Evolutionary conservation across 1,140 invertebrate genomes (phyloP).

Genomic region (Hirudo medicinalis): DNA sequence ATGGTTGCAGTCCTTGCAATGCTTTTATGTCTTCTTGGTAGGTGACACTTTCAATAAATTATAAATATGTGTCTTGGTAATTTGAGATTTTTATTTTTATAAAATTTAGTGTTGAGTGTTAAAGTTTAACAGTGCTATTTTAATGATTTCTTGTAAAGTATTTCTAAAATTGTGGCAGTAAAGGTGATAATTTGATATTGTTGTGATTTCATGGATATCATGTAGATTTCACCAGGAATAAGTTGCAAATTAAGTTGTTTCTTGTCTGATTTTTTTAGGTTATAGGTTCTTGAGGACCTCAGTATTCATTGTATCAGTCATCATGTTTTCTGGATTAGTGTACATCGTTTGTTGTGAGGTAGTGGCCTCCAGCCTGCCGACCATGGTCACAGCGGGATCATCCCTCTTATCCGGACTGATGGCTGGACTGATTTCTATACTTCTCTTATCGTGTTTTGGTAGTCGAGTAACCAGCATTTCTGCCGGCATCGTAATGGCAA

Average conservation of each 20-base stretch:
- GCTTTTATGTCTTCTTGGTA: background rate
- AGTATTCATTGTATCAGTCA: background rate
- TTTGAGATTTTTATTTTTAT: background rate
- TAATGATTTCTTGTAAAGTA: too few relatives aligned
- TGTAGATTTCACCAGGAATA: too few relatives aligned
- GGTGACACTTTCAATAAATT: background rate
- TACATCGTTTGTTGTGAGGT: conserved; percentile 1
- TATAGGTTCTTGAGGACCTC: background rate
- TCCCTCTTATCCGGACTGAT: background rate
- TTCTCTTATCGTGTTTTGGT: background rate
- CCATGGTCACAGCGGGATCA: background rate
- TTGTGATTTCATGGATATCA: too few relatives aligned
- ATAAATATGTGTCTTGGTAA: background rate
- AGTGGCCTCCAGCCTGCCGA: background rate
- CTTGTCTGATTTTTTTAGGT: background rate
- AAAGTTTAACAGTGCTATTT: too few relatives aligned
- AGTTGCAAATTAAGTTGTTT: too few relatives aligned
- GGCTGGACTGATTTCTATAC: background rate
- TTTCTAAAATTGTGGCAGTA: too few relatives aligned
- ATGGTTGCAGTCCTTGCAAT: background rate
- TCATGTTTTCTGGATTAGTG: background rate
- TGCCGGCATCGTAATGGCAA: background rate
- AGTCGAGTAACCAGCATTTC: background rate
- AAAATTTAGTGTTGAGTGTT: background rate
- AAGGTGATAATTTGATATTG: too few relatives aligned